These are phyloP conservation scores for Sparus aurata DNA, from an alignment of 2,797 vertebrate genomes.

Conservation along the genomic window DNA sequence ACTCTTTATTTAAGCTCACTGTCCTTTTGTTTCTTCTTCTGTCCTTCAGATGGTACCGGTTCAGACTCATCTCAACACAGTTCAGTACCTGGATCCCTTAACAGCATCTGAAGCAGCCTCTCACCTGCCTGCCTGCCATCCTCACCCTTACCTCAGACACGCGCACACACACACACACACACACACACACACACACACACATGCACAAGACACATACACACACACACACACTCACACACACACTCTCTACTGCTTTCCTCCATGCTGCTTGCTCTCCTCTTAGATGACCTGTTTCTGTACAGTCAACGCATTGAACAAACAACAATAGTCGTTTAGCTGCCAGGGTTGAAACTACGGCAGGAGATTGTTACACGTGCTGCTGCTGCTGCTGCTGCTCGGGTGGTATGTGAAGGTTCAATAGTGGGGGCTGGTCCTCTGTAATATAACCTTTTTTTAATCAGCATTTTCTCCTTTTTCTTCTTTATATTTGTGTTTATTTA, in stretches of 20 bases:
- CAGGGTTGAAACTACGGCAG: slow-evolving; percentile 53
- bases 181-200: slow-evolving; percentile 23
- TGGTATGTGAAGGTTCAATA: slow-evolving; percentile 73
- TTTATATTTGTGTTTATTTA: slow-evolving; percentile 73
- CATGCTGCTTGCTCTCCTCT: slow-evolving; percentile 71
- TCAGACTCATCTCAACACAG: slow-evolving; percentile 84
- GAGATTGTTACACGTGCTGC: slow-evolving; percentile 54
- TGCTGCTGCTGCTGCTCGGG: slow-evolving; percentile 58
- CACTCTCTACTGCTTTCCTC: slow-evolving; percentile 53
- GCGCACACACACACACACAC: slow-evolving; percentile 21
- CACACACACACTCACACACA: slow-evolving; percentile 19
- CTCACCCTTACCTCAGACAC: slow-evolving; percentile 52
- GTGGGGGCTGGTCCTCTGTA: slow-evolving; percentile 87
- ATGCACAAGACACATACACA: slow-evolving; percentile 30
- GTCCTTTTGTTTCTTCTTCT: background rate
- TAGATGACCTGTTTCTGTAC: slow-evolving; percentile 71
- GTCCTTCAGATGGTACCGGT: slow-evolving; percentile 74
- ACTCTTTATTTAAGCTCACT: background rate
- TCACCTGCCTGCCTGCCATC: slow-evolving; percentile 63
- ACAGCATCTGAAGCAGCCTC: slow-evolving; percentile 83
- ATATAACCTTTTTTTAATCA: slow-evolving; percentile 69
- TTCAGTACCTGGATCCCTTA: slow-evolving; percentile 82
- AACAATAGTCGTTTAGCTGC: slow-evolving; percentile 54
- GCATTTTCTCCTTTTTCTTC: slow-evolving; percentile 31
- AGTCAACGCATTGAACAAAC: slow-evolving; percentile 65